A percentile compares a stretch with the other conserved stretches of the same genome.
Evolutionary conservation across 2,797 vertebrate genomes (phyloP).

Genomic region (Rhynchotus rufescens): DNA sequence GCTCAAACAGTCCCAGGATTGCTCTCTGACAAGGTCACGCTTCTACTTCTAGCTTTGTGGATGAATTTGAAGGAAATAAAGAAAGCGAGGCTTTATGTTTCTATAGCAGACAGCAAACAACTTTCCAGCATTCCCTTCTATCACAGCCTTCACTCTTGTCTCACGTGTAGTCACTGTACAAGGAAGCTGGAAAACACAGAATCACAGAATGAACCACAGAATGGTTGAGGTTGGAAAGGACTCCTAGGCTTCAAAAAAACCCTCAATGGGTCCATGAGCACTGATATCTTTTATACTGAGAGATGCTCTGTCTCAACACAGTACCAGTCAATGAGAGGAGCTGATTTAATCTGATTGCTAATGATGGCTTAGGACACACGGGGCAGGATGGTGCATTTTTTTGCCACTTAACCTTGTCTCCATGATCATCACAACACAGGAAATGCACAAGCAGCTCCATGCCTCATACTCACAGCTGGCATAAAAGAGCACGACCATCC

Average conservation of each 20-base stretch:
- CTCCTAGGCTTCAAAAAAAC: too few species aligned
- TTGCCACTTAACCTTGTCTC: not conserved
- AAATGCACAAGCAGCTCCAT: not conserved
- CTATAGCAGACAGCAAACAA: not conserved
- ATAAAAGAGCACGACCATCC: slow-evolving; percentile 89
- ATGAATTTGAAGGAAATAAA: not conserved
- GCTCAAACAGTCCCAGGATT: not conserved
- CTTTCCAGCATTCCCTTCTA: not conserved
- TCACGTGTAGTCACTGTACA: not conserved
- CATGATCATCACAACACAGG: not conserved
- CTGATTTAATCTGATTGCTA: not conserved
- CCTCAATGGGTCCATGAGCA: not conserved
- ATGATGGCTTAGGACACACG: not conserved
- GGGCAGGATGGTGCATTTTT: not conserved
- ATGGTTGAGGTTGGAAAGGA: too few species aligned
- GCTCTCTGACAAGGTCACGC: not conserved
- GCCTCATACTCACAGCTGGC: slow-evolving; percentile 87
- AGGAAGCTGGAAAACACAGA: not conserved
- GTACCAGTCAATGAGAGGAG: not conserved
- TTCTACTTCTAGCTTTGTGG: not conserved
- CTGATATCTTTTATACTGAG: not conserved
- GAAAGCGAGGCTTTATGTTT: not conserved
- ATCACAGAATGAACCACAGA: too few species aligned
- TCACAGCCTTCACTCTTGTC: not conserved
- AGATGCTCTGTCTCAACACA: not conserved